Base-by-base conservation (phyloP, 2,888 invertebrate species). In the Thumatha senex region DNA sequence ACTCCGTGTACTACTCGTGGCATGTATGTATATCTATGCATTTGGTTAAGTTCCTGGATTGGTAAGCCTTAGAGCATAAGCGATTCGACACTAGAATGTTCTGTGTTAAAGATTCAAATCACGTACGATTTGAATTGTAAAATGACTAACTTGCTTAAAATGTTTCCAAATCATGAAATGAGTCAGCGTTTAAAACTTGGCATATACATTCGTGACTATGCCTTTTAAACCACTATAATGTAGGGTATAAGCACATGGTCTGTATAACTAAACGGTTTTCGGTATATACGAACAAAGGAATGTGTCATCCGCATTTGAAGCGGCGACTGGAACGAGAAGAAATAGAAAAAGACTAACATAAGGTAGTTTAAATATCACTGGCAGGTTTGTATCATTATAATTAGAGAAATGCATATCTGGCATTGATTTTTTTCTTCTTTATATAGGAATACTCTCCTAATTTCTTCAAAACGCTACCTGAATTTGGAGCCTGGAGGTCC, bases 131-230 rank as follows among this genome's bases (percentile, higher is more conserved):
- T 13, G 31, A 1, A 18, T 14, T 12, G 33, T 49, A 40, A 49
- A 43, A 34, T 49, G 48, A 49, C 48, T 49, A 49, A 44, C 48
- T 43, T 29, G 10, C 24, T 40, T 34, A n/a, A 38, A 14, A 39
- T 44, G 44, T 35, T 49, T 33, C 18, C 39, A 34, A 36, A 15
- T 18, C 14, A 9, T 38, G 13, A 15, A 47, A 41, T 47, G 47
- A 41, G 38, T 48, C 48, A 48, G 18, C 30, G 8, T 14, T 7
- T 13, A 13, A 12, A 18, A 36, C 24, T 9, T 15, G 10, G 36
- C 13, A 36, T 36, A 36, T 36, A 36, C 8, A 8, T 14, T 36
- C 14, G 9, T 36, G 13, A 36, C 18, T 24, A 24, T 24, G 18
- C 18, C 5, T 24, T 24, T 24, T 4, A 24, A 24, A 24, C 5